A percentile compares a stretch with the other conserved stretches of the same genome.
Evolutionary conservation across 2,888 invertebrate genomes (phyloP).

Genomic region (Drosophila ezoana): DNA sequence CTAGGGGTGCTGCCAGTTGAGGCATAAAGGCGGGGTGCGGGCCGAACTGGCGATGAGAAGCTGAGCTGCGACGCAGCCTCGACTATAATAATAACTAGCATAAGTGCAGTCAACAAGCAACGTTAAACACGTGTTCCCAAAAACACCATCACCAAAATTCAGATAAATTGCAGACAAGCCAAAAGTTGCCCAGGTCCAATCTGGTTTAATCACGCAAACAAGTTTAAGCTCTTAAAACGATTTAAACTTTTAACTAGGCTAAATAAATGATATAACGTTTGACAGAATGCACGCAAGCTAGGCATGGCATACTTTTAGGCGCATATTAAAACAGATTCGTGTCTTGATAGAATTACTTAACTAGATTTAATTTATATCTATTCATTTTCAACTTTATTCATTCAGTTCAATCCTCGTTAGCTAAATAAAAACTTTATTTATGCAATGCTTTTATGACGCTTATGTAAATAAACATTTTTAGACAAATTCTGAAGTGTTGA

Average conservation of each 20-base stretch:
- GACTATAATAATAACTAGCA: conserved; percentile 59
- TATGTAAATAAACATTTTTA: not conserved
- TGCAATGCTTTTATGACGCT: not conserved
- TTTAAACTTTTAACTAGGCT: too few species aligned
- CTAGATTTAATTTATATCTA: too few species aligned
- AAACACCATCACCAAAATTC: conserved; percentile 39
- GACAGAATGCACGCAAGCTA: not conserved
- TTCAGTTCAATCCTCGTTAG: too few species aligned
- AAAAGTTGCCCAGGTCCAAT: too few species aligned
- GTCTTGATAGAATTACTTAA: too few species aligned
- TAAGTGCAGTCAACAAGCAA: conserved; percentile 34
- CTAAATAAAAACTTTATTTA: not conserved
- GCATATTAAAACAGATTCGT: not conserved
- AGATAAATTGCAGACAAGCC: not conserved
- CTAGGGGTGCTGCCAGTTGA: not conserved
- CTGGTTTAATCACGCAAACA: too few species aligned
- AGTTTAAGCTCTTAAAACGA: too few species aligned
- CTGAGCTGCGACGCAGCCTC: conserved; percentile 25
- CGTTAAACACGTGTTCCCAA: conserved; percentile 25
- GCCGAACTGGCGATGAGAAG: conserved; percentile 5
- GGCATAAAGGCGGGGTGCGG: not conserved
- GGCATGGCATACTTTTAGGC: conserved; percentile 16
- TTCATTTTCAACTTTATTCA: too few species aligned
- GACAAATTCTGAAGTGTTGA: not conserved
- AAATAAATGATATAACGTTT: not conserved